Evolutionary conservation across 2,113 vertebrate genomes (phyloP), one percentile per base, ranked within the genome.

Genomic region (Anolis carolinensis): DNA sequence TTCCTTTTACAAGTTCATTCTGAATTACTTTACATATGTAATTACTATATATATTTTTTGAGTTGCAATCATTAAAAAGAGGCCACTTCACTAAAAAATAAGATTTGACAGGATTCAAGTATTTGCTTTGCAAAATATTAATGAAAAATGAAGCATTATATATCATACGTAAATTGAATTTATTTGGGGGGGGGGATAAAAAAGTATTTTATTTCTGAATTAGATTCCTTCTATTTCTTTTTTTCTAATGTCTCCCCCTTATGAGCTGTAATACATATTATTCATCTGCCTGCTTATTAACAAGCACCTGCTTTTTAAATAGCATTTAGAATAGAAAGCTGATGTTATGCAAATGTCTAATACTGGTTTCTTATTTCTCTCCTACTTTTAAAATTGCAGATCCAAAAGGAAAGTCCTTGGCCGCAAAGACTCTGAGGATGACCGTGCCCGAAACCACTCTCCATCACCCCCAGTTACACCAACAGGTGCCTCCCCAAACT

Each of bases 361-460:
- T 75, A 74, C 23, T 32, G 34, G 14, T 76, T 44, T 14, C 79
- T 9, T 74, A 14, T 44, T 86, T 36, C 79, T 75, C 30, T 70
- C 82, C 88, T 67, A 87, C 71, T 84, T n/a, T 89, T 83, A 79
- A 79, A 89, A 94, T 90, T 93, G 68, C 92, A 99, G 98, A 97
- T 99, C 98, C 86, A 99, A 99, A 96, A 97, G 98, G 91, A 99
- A 99, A 95, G 97, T 99, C 90, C 97, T 99, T 93, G 98, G 98
- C 88, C 97, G 98, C 68, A 98, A 94, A 91, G 98, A 99, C 88
- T 99, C 98, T 0, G 98, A 99, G 1, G 99, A 99, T 1, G 98
- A 99, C 9, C 97, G 95, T 48, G 81, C 95, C 30, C 95, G 91
- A 80, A 93, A 96, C 93, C 95, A 96, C 34, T 96, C 97, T n/a